These are phyloP conservation scores for Patella ulyssiponensis DNA, from an alignment of 2,888 invertebrate species.

Conservation along the genomic window DNA sequence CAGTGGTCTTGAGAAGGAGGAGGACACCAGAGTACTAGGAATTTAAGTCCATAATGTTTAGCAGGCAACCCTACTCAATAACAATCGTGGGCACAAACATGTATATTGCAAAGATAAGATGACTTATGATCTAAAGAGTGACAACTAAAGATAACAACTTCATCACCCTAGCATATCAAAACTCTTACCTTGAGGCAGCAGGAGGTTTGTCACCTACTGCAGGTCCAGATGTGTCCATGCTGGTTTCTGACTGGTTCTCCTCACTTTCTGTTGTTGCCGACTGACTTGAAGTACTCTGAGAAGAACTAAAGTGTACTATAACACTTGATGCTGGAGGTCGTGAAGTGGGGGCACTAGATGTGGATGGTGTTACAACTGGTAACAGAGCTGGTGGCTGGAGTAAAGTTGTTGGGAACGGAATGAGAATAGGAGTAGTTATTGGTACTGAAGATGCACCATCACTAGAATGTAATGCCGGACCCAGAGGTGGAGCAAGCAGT, in stretches of 20 bases:
- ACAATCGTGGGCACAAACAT: too few species aligned
- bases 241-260: slow-evolving; percentile 27
- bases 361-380: slow-evolving; percentile 6
- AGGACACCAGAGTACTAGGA: too few species aligned
- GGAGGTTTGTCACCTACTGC: not conserved
- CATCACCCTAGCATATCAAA: too few species aligned
- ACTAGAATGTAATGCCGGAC: slow-evolving; percentile 18
- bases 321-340: slow-evolving; percentile 55
- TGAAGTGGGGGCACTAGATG: not conserved
- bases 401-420: slow-evolving; percentile 22
- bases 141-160: too few species aligned
- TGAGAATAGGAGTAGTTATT: slow-evolving; percentile 13
- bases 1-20: too few species aligned
- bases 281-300: slow-evolving; percentile 23
- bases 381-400: slow-evolving; percentile 15
- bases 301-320: slow-evolving; percentile 68
- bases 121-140: too few species aligned
- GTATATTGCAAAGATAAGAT: too few species aligned
- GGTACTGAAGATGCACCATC: slow-evolving; percentile 21
- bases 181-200: too few species aligned
- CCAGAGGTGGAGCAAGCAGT: slow-evolving; percentile 32
- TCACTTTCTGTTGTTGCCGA: slow-evolving; percentile 9
- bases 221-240: slow-evolving; percentile 29
- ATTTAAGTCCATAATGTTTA: too few species aligned
- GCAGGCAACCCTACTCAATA: too few species aligned